Conservation (phyloP, 1,140 invertebrate genomes). For the Drosophila athabasca region DNA sequence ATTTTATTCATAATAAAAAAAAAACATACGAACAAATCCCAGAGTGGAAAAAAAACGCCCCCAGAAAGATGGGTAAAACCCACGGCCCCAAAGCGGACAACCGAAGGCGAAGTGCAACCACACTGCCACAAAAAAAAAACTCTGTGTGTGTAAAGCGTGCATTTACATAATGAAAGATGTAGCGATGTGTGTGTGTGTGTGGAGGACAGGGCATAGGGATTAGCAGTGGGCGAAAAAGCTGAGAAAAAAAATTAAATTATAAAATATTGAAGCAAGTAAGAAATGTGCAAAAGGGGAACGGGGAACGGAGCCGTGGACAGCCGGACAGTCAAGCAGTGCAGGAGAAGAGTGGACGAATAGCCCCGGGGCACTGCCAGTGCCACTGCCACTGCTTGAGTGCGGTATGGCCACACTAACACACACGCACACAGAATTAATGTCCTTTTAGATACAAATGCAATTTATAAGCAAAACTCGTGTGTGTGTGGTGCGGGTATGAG, state of each 20-base stretch:
- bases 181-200: slow-evolving; percentile 53
- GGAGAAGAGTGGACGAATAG: no score
- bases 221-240: slow-evolving; percentile 58
- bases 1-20: slow-evolving; percentile 54
- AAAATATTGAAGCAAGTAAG: slow-evolving; percentile 78
- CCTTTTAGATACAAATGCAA: slow-evolving; percentile 78
- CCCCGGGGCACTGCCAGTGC: no score
- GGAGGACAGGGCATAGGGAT: slow-evolving; percentile 56
- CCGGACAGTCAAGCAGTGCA: slow-evolving; percentile 32
- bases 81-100: slow-evolving; percentile 26
- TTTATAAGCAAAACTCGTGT: slow-evolving; percentile 55
- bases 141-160: slow-evolving; percentile 76
- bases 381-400: slow-evolving; percentile 1
- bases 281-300: slow-evolving; percentile 60
- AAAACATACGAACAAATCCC: slow-evolving; percentile 62
- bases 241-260: slow-evolving; percentile 71
- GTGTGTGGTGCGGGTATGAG: slow-evolving; percentile 10
- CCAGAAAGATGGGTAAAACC: slow-evolving; percentile 8
- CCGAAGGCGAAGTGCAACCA: slow-evolving; percentile 33
- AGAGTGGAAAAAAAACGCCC: slow-evolving; percentile 40
- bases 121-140: slow-evolving; percentile 25
- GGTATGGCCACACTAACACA: no score
- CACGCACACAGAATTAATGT: slow-evolving; percentile 60
- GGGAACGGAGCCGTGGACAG: slow-evolving; percentile 23
- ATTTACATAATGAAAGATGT: slow-evolving; percentile 83